Evolutionary conservation across 2,888 invertebrate species (phyloP).

Genomic region (Tinea trinotella): DNA sequence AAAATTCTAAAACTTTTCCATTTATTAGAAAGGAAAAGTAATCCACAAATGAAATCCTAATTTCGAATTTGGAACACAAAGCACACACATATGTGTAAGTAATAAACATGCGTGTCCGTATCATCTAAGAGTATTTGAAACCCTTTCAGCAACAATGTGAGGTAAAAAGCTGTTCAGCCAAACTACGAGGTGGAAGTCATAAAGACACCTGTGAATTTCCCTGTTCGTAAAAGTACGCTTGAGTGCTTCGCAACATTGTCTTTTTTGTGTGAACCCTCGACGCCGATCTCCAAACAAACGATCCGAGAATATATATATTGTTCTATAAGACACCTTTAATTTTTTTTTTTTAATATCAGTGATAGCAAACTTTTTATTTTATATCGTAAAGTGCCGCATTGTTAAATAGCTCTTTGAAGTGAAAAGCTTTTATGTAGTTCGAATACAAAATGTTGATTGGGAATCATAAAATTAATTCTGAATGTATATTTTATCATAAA

Average conservation of each 20-base stretch:
- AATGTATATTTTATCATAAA: background rate
- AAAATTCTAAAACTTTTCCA: too few species aligned
- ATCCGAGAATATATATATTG: background rate
- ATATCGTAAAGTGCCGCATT: too few species aligned
- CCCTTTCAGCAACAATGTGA: constrained; percentile 14
- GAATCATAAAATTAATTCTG: too few species aligned
- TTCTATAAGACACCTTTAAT: too few species aligned
- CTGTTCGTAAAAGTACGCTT: constrained; percentile 1
- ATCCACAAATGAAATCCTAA: background rate
- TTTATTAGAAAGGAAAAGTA: background rate
- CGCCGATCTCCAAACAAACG: background rate
- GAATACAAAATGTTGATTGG: too few species aligned
- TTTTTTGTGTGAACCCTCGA: constrained; percentile 6
- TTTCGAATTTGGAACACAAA: background rate
- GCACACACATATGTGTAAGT: background rate
- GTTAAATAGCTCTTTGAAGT: too few species aligned
- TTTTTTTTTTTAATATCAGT: too few species aligned
- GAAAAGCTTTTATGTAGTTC: too few species aligned
- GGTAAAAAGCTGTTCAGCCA: background rate
- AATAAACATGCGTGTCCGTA: background rate
- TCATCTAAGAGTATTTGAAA: background rate
- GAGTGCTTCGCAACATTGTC: constrained; percentile 8
- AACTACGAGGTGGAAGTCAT: constrained; percentile 11
- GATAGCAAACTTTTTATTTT: too few species aligned
- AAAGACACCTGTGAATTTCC: constrained; percentile 14